phyloP scores from a whole-genome alignment of 1,140 invertebrate genomes.

The Elymnias hypermnestra region DNA sequence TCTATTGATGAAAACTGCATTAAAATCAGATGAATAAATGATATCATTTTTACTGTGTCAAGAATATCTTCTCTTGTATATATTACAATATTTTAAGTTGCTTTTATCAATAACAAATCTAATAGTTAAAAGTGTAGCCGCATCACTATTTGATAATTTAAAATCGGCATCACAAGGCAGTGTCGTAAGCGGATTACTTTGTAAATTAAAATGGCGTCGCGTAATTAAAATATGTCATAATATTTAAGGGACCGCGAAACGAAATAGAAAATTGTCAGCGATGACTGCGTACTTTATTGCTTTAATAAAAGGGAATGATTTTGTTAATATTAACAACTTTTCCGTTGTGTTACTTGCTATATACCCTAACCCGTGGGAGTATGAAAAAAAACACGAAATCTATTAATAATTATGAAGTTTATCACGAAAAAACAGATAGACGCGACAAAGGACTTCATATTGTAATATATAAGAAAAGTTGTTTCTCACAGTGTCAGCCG shows the following conservation, averaged over 20 bases:
- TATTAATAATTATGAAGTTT: no score
- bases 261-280: slow-evolving; percentile 15
- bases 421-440: no score
- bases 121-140: slow-evolving; percentile 6
- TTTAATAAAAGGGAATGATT: slow-evolving; percentile 6
- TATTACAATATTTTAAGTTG: not conserved
- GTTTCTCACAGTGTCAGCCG: no score
- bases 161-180: slow-evolving; percentile 38
- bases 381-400: no score
- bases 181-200: slow-evolving; percentile 63
- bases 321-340: not conserved
- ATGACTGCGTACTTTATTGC: slow-evolving; percentile 16
- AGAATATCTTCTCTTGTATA: no score
- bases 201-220: slow-evolving; percentile 62
- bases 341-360: no score
- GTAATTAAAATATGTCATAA: slow-evolving; percentile 71
- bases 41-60: no score
- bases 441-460: no score
- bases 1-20: no score
- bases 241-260: slow-evolving; percentile 39
- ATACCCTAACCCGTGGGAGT: no score
- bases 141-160: slow-evolving; percentile 48
- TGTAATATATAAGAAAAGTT: no score
- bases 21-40: no score
- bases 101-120: not conserved